These are phyloP conservation scores for Morus bassanus DNA, from an alignment of 2,797 vertebrate genomes.

Conservation along the genomic window DNA sequence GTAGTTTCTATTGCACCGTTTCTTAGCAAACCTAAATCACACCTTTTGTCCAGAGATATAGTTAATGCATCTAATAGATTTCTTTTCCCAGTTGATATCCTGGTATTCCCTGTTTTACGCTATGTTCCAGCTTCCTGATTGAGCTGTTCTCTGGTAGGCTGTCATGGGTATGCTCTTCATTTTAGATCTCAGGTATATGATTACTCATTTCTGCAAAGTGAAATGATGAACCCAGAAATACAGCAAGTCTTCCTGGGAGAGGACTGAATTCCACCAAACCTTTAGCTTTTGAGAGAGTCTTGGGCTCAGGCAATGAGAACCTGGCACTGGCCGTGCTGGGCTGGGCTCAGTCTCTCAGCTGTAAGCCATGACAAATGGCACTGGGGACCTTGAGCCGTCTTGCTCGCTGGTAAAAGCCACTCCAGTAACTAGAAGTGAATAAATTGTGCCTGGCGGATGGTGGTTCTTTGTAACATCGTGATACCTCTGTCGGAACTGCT, in stretches of 20 bases:
- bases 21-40: background rate
- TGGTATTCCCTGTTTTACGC: background rate
- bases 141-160: background rate
- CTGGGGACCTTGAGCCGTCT: background rate
- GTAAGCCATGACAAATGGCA: background rate
- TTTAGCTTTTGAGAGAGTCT: background rate
- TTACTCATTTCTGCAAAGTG: background rate
- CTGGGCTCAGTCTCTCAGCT: background rate
- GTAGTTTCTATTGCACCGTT: background rate
- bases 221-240: background rate
- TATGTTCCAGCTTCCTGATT: background rate
- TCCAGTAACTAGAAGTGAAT: background rate
- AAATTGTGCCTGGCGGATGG: background rate
- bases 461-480: background rate
- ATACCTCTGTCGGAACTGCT: background rate
- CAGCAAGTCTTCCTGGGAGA: background rate
- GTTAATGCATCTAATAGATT: background rate
- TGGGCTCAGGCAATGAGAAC: background rate
- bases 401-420: background rate
- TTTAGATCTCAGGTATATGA: background rate
- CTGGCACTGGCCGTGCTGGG: accelerated
- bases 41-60: background rate
- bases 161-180: background rate
- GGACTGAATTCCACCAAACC: background rate
- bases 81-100: background rate